These are phyloP conservation scores for Thunnus thynnus DNA, from an alignment of 2,113 vertebrate genomes.

Conservation along the genomic window DNA sequence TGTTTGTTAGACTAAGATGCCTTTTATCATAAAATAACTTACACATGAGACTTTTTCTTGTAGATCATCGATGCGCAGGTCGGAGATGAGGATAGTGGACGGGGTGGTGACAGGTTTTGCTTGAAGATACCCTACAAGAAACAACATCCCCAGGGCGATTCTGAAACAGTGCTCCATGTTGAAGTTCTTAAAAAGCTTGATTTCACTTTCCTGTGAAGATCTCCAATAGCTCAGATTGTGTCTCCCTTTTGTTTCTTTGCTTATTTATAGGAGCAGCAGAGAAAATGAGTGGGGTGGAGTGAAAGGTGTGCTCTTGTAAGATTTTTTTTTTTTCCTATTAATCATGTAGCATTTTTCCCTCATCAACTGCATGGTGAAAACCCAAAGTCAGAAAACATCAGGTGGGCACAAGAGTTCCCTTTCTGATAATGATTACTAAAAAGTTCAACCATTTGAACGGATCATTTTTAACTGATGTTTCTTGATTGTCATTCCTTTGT, in stretches of 20 bases:
- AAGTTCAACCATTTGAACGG: neutral
- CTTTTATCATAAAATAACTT: slow-evolving; percentile 28
- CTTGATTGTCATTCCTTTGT: neutral
- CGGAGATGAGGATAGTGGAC: too few relatives aligned
- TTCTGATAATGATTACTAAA: neutral
- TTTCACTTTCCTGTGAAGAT: slow-evolving; percentile 7
- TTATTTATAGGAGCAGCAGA: slow-evolving; percentile 29
- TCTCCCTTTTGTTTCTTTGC: neutral
- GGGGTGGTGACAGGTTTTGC: neutral
- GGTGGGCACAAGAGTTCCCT: slow-evolving; percentile 2
- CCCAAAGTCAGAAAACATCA: slow-evolving; percentile 16
- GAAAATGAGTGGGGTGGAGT: slow-evolving; percentile 35
- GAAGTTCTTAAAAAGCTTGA: neutral
- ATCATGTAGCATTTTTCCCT: slow-evolving; percentile 52
- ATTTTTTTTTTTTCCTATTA: slow-evolving; percentile 53
- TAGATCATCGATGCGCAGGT: too few relatives aligned
- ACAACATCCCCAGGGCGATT: slow-evolving; percentile 32
- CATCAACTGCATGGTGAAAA: slow-evolving; percentile 45
- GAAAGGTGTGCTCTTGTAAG: slow-evolving; percentile 20
- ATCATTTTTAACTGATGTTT: neutral
- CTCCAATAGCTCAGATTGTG: neutral
- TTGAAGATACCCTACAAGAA: slow-evolving; percentile 24
- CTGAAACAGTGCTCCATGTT: slow-evolving; percentile 44
- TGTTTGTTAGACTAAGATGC: neutral
- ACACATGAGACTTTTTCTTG: slow-evolving; percentile 33